Conservation (phyloP, 2,888 invertebrate genomes). For the Andrena fulva region DNA sequence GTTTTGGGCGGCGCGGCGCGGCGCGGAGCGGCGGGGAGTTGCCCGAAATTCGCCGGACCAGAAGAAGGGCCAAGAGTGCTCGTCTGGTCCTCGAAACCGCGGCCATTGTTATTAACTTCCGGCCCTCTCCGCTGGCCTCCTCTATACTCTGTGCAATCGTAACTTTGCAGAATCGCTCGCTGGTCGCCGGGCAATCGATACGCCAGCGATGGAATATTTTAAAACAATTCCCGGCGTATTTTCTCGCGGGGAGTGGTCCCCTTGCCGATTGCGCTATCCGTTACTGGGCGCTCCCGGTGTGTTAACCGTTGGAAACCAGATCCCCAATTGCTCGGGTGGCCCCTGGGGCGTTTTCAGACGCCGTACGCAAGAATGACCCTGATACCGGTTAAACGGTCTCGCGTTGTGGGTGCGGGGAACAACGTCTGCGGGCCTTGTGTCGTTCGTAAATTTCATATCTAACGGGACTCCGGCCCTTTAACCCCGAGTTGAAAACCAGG, state of each 20-base stretch:
- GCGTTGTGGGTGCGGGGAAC: background rate
- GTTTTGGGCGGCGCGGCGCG: conserved; percentile 19
- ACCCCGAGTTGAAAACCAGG: conserved; percentile 46
- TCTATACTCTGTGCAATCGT: background rate
- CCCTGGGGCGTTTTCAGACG: too few relatives aligned
- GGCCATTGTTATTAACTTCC: conserved; percentile 53
- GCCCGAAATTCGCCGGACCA: conserved; percentile 48
- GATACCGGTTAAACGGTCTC: background rate
- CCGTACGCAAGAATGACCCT: background rate
- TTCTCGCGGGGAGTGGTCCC: background rate
- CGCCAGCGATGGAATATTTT: background rate
- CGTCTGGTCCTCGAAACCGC: conserved; percentile 11
- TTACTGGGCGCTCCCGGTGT: background rate
- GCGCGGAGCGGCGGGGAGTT: background rate
- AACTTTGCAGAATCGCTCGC: conserved; percentile 3
- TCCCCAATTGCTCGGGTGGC: background rate
- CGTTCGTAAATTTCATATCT: conserved; percentile 52
- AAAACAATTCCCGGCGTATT: background rate
- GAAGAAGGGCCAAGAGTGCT: conserved; percentile 52
- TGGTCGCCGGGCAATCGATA: conserved; percentile 28
- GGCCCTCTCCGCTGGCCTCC: background rate
- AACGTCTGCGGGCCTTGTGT: background rate
- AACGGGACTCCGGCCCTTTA: conserved; percentile 43
- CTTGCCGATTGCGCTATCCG: background rate
- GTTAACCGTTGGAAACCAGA: background rate